Conservation (phyloP, 2,113 vertebrate species). For the Mola mola region DNA sequence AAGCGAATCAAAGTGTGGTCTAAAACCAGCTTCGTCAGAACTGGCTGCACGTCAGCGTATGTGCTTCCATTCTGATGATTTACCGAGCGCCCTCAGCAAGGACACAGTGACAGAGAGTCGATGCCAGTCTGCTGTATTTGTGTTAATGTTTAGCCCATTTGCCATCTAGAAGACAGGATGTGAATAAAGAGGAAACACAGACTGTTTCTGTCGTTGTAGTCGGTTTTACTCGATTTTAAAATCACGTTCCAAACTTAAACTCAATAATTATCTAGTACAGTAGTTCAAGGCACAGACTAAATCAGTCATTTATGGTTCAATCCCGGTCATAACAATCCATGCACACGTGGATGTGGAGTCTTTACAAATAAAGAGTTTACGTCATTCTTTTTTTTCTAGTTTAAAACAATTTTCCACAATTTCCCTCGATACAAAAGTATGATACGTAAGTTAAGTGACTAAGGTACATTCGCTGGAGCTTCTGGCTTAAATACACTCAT, state of each 20-base stretch:
- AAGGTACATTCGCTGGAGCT: slow-evolving; percentile 24
- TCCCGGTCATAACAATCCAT: slow-evolving; percentile 10
- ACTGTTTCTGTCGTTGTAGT: slow-evolving; percentile 8
- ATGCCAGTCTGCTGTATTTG: slow-evolving; percentile 11
- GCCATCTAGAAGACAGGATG: slow-evolving; percentile 45
- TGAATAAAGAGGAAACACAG: slow-evolving; percentile 9
- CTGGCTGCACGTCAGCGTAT: slow-evolving; percentile 1
- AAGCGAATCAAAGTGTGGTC: slow-evolving; percentile 28
- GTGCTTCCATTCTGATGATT: not conserved
- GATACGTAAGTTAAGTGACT: slow-evolving; percentile 5
- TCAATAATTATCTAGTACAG: slow-evolving; percentile 43
- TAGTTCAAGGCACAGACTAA: too few relatives aligned
- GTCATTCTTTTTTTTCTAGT: slow-evolving; percentile 22
- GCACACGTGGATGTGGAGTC: slow-evolving; percentile 3
- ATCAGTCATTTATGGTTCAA: slow-evolving; percentile 18
- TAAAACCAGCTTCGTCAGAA: slow-evolving; percentile 30
- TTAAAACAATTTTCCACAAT: slow-evolving; percentile 25
- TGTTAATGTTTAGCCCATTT: slow-evolving; percentile 26
- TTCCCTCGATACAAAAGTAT: not conserved
- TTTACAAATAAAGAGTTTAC: slow-evolving; percentile 52
- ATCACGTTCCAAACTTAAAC: slow-evolving; percentile 48
- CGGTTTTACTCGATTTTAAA: slow-evolving; percentile 51
- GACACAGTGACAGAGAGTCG: slow-evolving; percentile 36
- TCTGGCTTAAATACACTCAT: slow-evolving; percentile 35
- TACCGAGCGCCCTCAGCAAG: slow-evolving; percentile 17